Percentiles rank a stretch among this genome's conserved stretches.
Conservation (phyloP, 2,888 invertebrate species). For the Agrotis exclamationis region DNA sequence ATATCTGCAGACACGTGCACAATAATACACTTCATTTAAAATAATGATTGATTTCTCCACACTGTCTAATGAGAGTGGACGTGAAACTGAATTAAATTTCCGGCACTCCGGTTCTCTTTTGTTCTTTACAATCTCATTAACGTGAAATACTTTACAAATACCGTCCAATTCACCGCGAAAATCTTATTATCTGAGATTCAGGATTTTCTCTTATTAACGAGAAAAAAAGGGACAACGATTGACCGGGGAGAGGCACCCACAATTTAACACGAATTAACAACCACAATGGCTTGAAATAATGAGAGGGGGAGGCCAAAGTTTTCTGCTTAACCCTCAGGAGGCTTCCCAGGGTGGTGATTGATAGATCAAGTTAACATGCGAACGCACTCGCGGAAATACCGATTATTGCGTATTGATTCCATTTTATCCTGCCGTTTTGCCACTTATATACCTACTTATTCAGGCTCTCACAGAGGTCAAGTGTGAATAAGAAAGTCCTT, state of each 20-base stretch:
- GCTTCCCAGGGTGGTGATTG: slow-evolving; percentile 60
- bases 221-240: slow-evolving; percentile 70
- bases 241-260: slow-evolving; percentile 57
- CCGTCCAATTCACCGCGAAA: slow-evolving; percentile 75
- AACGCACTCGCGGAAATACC: slow-evolving; percentile 56
- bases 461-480: slow-evolving; percentile 48
- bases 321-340: slow-evolving; percentile 42
- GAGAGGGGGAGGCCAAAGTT: slow-evolving; percentile 54
- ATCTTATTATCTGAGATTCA: slow-evolving; percentile 78
- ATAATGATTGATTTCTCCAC: slow-evolving; percentile 77
- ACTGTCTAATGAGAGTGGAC: slow-evolving; percentile 78
- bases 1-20: slow-evolving; percentile 6
- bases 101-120: slow-evolving; percentile 79
- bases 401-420: slow-evolving; percentile 63
- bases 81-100: slow-evolving; percentile 79
- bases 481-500: slow-evolving; percentile 54
- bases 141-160: slow-evolving; percentile 81
- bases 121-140: slow-evolving; percentile 84
- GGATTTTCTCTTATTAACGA: slow-evolving; percentile 71
- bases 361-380: slow-evolving; percentile 61
- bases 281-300: slow-evolving; percentile 65
- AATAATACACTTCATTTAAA: slow-evolving; percentile 61
- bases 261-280: slow-evolving; percentile 66
- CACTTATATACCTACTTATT: slow-evolving; percentile 56
- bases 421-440: slow-evolving; percentile 52